These are phyloP conservation scores for Glossophaga mutica DNA, from an alignment of 2,797 vertebrate species.

Conservation along the genomic window DNA sequence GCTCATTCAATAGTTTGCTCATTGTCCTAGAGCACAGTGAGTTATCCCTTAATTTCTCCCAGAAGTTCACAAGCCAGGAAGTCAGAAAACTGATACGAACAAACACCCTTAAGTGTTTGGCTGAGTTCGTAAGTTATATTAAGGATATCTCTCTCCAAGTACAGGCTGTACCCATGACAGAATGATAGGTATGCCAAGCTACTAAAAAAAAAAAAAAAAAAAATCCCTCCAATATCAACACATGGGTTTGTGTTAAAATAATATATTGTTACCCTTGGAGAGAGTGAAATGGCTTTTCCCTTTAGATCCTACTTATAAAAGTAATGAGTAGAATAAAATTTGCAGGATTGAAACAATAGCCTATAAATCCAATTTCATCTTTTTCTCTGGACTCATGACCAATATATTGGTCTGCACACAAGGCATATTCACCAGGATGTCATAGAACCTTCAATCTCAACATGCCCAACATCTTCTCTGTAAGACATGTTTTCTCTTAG, in stretches of 20 bases:
- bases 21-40: constrained; percentile 2
- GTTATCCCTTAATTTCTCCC: constrained; percentile 57
- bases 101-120: constrained; percentile 57
- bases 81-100: constrained; percentile 53
- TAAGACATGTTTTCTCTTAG: background rate
- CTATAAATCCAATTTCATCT: constrained; percentile 12
- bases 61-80: constrained; percentile 60
- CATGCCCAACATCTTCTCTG: background rate
- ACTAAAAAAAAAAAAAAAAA: constrained; percentile 48
- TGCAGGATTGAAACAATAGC: background rate
- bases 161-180: constrained; percentile 59
- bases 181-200: constrained; percentile 32
- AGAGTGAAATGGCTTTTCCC: background rate
- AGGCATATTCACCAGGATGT: background rate
- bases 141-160: constrained; percentile 57
- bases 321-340: constrained; percentile 7
- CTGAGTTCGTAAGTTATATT: constrained; percentile 45
- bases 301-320: background rate
- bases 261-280: constrained; percentile 35
- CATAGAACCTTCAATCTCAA: background rate
- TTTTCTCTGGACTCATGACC: background rate
- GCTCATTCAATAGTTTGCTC: constrained; percentile 28
- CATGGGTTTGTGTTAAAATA: constrained; percentile 10
- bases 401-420: background rate
- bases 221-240: constrained; percentile 52